These are phyloP conservation scores for Pangasianodon gigas DNA, from an alignment of 2,113 vertebrate genomes.

Conservation along the genomic window DNA sequence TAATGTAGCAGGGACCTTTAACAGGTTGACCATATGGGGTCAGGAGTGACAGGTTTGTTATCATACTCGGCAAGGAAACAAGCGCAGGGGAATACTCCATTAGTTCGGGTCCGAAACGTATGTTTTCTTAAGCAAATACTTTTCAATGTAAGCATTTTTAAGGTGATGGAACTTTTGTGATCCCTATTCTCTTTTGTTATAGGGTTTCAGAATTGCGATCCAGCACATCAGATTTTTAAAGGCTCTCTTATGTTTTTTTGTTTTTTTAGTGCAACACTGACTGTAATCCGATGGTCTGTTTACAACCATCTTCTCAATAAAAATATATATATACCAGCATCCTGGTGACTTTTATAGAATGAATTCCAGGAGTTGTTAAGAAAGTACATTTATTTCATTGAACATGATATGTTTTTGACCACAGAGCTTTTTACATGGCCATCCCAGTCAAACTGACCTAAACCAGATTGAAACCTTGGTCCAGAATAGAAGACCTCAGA, in stretches of 20 bases:
- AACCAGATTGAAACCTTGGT: too few relatives aligned
- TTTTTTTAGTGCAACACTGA: neutral
- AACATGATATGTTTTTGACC: too few relatives aligned
- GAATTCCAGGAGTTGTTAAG: too few relatives aligned
- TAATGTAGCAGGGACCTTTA: neutral
- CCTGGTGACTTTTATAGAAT: neutral
- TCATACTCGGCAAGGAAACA: neutral
- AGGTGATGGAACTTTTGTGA: neutral
- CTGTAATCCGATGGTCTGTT: neutral
- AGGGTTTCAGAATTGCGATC: neutral
- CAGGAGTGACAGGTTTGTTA: neutral
- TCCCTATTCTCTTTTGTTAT: neutral
- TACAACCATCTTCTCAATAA: neutral
- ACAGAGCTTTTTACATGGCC: too few relatives aligned
- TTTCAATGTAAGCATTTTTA: neutral
- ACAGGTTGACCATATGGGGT: neutral
- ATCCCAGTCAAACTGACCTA: too few relatives aligned
- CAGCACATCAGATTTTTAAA: neutral
- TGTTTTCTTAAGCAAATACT: neutral
- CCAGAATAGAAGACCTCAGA: too few relatives aligned
- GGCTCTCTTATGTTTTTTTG: too few relatives aligned
- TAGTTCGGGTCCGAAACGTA: neutral
- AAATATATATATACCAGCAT: neutral
- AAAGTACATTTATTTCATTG: too few relatives aligned
- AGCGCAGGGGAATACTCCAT: neutral